A percentile compares a stretch with the other conserved stretches of the same genome.
phyloP scores from a whole-genome alignment of 2,797 vertebrate species.

The Odontamblyopus lacepedii region DNA sequence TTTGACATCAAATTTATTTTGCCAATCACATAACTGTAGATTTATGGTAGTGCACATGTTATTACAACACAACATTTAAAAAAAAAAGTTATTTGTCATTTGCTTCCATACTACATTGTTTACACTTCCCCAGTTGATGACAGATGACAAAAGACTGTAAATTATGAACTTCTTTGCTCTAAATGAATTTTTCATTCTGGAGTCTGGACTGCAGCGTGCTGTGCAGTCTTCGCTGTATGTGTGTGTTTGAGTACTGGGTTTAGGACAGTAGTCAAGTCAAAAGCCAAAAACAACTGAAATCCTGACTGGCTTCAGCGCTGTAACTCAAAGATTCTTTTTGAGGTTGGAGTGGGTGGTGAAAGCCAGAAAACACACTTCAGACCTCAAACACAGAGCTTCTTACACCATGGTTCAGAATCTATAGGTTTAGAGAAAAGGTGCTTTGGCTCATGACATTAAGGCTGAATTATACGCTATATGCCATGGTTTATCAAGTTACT shows the following conservation, averaged over 20 bases:
- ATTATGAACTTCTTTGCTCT: no score
- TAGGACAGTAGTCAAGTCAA: not conserved
- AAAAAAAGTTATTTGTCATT: not conserved
- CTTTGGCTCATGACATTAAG: conserved; percentile 2
- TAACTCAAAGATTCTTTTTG: not conserved
- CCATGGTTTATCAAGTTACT: conserved; percentile 2
- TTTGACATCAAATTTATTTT: not conserved
- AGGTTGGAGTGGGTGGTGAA: conserved; percentile 1
- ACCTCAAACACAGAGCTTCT: not conserved
- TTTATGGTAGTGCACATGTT: not conserved
- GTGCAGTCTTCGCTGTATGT: not conserved
- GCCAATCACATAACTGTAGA: not conserved
- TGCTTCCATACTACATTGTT: not conserved
- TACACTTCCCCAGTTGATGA: not conserved
- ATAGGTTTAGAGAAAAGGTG: not conserved
- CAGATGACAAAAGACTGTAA: not conserved
- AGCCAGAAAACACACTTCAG: not conserved
- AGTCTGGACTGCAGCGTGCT: not conserved
- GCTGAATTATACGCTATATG: conserved; percentile 4
- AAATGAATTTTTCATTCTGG: no score
- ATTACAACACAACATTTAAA: not conserved
- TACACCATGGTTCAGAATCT: not conserved
- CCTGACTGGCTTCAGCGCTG: not conserved
- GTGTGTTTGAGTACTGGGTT: not conserved
- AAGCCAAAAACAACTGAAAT: not conserved